phyloP scores from a whole-genome alignment of 2,888 invertebrate genomes.

The Drosophila lacicola region DNA sequence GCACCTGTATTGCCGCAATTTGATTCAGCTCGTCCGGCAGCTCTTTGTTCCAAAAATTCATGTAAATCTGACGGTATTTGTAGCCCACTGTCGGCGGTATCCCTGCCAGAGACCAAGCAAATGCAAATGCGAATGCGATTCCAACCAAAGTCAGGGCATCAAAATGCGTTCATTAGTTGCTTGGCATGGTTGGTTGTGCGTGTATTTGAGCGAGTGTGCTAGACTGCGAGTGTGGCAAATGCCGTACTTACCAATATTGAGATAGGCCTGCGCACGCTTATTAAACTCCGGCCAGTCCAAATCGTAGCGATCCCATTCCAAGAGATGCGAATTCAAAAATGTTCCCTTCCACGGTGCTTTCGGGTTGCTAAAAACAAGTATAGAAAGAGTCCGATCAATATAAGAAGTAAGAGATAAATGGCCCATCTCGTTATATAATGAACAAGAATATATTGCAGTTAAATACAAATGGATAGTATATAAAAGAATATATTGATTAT shows the following conservation, averaged over 20 bases:
- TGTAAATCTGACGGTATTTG: conserved; percentile 91
- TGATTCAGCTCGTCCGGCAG: conserved; percentile 90
- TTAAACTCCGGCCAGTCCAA: conserved; percentile 95
- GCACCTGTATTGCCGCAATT: conserved; percentile 82
- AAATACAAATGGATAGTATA: no score
- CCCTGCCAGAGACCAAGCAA: conserved; percentile 84
- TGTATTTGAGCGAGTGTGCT: not conserved
- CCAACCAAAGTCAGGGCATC: conserved; percentile 2
- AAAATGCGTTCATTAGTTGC: conserved; percentile 8
- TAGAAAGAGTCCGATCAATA: not conserved
- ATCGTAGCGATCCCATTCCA: conserved; percentile 89
- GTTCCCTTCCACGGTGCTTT: conserved; percentile 90
- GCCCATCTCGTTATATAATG: no score
- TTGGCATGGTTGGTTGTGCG: no score
- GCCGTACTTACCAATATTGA: conserved; percentile 87
- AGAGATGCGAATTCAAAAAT: conserved; percentile 88
- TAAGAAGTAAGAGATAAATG: not conserved
- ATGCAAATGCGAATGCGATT: conserved; percentile 5
- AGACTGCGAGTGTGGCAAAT: not conserved
- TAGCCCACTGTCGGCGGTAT: conserved; percentile 90
- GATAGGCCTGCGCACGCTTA: conserved; percentile 89
- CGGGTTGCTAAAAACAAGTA: conserved; percentile 87
- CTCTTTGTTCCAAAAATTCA: conserved; percentile 93
- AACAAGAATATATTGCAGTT: no score
- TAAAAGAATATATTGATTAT: no score